phyloP scores from a whole-genome alignment of 2,113 vertebrate species.

The Psilopogon haemacephalus region DNA sequence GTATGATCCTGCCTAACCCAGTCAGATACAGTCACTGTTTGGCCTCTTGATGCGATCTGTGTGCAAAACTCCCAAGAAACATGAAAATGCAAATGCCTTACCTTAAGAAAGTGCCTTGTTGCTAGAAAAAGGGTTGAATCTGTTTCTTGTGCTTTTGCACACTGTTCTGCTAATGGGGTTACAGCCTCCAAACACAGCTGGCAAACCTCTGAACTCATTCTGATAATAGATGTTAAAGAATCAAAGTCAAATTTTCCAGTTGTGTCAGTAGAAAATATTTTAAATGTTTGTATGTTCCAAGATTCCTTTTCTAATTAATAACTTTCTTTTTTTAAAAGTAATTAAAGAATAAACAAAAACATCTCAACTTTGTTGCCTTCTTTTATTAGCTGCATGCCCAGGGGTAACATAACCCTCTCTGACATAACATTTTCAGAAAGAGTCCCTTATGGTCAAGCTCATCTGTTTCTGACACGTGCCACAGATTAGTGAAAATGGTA shows the following conservation, averaged over 20 bases:
- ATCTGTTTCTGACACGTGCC: slow-evolving; percentile 55
- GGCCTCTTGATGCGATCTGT: neutral
- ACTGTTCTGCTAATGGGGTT: slow-evolving; percentile 94
- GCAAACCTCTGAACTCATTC: slow-evolving; percentile 97
- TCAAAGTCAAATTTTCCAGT: neutral
- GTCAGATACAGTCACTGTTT: neutral
- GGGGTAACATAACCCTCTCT: slow-evolving; percentile 47
- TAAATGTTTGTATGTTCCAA: neutral
- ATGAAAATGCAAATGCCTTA: neutral
- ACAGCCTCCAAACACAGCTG: slow-evolving; percentile 96
- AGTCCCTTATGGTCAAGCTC: slow-evolving; percentile 53
- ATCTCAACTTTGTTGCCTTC: neutral
- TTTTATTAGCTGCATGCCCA: neutral
- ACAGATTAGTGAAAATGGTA: slow-evolving; percentile 28
- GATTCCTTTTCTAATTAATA: neutral
- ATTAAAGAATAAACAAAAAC: neutral
- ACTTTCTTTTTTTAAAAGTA: neutral
- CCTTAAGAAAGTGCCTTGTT: slow-evolving; percentile 98
- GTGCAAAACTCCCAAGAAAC: neutral
- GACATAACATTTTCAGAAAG: slow-evolving; percentile 68
- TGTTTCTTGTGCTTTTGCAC: slow-evolving; percentile 94
- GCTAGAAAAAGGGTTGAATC: slow-evolving; percentile 93
- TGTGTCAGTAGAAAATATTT: neutral
- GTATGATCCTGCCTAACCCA: neutral
- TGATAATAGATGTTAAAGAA: slow-evolving; percentile 66